These are phyloP conservation scores for Lacanobia wlatinum DNA, from an alignment of 2,888 invertebrate species.

Conservation along the genomic window DNA sequence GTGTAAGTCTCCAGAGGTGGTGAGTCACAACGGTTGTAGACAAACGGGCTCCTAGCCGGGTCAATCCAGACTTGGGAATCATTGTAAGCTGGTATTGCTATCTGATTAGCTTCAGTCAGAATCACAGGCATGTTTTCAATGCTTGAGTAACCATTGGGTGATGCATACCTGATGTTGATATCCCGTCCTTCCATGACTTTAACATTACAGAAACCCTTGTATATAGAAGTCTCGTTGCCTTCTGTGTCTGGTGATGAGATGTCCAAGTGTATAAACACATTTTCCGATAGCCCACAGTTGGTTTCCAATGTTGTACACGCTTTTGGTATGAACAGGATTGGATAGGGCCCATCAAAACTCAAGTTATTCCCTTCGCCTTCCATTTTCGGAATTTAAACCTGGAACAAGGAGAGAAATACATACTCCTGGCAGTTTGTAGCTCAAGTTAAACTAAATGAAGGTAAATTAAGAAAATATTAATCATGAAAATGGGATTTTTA, in stretches of 20 bases:
- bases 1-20: conserved; percentile 72
- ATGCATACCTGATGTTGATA: conserved; percentile 58
- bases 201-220: conserved; percentile 82
- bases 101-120: conserved; percentile 71
- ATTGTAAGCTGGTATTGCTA: conserved; percentile 68
- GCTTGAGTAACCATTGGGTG: conserved; percentile 45
- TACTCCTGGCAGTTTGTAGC: conserved; percentile 45
- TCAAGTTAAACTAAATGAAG: conserved; percentile 68
- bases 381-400: conserved; percentile 74
- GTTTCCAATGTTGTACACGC: conserved; percentile 79
- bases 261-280: conserved; percentile 80
- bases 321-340: conserved; percentile 82
- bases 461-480: conserved; percentile 74
- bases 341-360: conserved; percentile 74
- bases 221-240: conserved; percentile 78
- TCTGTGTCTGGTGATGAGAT: conserved; percentile 80
- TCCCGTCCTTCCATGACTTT: conserved; percentile 79
- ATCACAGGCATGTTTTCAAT: conserved; percentile 69
- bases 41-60: conserved; percentile 81
- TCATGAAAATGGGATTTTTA: conserved; percentile 62
- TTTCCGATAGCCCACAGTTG: conserved; percentile 77
- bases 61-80: conserved; percentile 86
- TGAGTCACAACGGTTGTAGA: conserved; percentile 79
- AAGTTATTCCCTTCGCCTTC: conserved; percentile 67
- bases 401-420: conserved; percentile 66